A percentile compares a stretch with the other conserved stretches of the same genome.
Conservation (phyloP, 2,888 invertebrate genomes). For the Hydrotaea diabolus region DNA sequence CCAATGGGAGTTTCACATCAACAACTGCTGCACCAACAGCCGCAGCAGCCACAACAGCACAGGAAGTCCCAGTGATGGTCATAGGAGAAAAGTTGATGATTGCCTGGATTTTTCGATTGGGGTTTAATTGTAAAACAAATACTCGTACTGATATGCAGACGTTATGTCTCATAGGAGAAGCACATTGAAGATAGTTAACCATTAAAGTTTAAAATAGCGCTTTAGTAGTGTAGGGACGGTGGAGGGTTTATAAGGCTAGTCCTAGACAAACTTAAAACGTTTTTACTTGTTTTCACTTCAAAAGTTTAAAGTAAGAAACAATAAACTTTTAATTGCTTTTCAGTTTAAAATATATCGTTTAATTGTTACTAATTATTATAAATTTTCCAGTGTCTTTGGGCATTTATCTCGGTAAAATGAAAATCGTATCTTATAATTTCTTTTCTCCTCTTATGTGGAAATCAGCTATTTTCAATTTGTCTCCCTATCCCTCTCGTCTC, state of each 20-base stretch:
- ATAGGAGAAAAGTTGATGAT: neutral
- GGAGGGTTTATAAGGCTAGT: no score
- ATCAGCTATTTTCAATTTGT: neutral
- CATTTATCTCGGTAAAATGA: no score
- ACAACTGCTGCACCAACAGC: neutral
- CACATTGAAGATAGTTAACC: neutral
- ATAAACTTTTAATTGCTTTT: no score
- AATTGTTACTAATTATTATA: no score
- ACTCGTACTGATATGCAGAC: neutral
- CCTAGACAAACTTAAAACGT: no score
- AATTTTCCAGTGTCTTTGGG: no score
- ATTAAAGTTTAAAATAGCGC: neutral
- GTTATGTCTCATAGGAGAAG: neutral
- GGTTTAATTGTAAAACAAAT: neutral
- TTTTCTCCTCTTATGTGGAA: no score
- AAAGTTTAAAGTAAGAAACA: no score
- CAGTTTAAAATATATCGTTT: no score
- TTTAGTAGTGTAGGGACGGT: neutral
- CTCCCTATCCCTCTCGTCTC: conserved; percentile 19
- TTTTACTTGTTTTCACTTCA: no score
- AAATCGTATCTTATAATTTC: no score
- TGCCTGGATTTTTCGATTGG: neutral
- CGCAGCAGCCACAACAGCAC: neutral
- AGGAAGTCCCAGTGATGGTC: neutral
- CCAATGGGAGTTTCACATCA: neutral